phyloP scores from a whole-genome alignment of 2,113 vertebrate genomes.

The Acanthisitta chloris region DNA sequence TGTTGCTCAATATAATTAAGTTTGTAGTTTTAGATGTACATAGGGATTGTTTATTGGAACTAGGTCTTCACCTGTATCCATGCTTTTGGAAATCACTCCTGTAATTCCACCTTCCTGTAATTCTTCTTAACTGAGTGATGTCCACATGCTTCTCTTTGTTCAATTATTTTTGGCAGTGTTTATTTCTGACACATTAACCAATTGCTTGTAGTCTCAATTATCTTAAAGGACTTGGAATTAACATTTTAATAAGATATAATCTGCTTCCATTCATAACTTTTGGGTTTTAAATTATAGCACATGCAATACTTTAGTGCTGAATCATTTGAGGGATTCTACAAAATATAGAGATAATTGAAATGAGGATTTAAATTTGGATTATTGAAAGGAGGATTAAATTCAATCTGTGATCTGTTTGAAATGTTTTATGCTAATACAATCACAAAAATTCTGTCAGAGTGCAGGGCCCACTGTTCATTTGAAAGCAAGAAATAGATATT shows the following conservation, averaged over 20 bases:
- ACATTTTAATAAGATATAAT: constrained; percentile 64
- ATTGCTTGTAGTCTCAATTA: constrained; percentile 28
- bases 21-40: neutral
- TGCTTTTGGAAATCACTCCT: neutral
- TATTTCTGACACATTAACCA: constrained; percentile 42
- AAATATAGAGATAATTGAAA: constrained; percentile 64
- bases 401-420: constrained; percentile 63
- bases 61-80: neutral
- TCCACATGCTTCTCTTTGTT: neutral
- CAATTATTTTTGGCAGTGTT: constrained; percentile 35
- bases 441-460: constrained; percentile 12
- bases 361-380: constrained; percentile 64
- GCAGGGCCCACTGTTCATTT: neutral
- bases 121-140: neutral
- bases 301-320: neutral
- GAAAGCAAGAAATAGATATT: neutral
- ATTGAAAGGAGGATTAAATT: constrained; percentile 63
- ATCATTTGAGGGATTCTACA: constrained; percentile 49
- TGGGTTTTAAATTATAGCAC: constrained; percentile 36
- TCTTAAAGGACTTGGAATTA: constrained; percentile 48
- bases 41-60: neutral
- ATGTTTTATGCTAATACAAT: constrained; percentile 48
- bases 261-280: constrained; percentile 45
- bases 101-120: neutral
- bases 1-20: neutral